A percentile compares a stretch with the other conserved stretches of the same genome.
Conservation (phyloP, 1,140 invertebrate genomes). For the Aleiodes sp. region DNA sequence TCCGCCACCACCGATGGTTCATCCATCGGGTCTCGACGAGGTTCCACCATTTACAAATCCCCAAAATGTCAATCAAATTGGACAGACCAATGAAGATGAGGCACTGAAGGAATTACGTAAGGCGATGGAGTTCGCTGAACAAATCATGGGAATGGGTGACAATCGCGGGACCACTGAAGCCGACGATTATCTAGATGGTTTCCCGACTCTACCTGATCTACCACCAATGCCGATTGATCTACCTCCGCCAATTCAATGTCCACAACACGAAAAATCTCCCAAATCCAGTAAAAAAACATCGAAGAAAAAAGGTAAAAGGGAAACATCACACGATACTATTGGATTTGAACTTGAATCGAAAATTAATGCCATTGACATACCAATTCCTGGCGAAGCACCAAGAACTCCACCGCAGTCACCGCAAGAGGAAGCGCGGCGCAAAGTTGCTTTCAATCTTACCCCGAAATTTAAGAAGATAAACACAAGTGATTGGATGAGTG, state of each 20-base stretch:
- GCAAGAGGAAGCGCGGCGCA: constrained; percentile 40
- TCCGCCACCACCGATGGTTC: constrained; percentile 28
- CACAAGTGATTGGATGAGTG: no score
- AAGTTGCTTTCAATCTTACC: constrained; percentile 54
- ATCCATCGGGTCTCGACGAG: no score
- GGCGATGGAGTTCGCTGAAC: constrained; percentile 58
- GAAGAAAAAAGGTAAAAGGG: constrained; percentile 18
- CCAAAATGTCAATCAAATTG: neutral
- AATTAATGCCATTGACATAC: neutral
- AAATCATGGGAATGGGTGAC: constrained; percentile 53
- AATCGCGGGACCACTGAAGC: neutral
- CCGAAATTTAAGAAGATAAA: constrained; percentile 48
- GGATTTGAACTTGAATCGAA: neutral
- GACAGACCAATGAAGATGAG: constrained; percentile 43
- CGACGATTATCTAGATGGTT: constrained; percentile 23
- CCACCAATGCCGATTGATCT: constrained; percentile 30
- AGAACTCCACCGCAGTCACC: neutral
- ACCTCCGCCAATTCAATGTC: neutral
- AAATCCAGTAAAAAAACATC: constrained; percentile 8
- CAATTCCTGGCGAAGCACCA: neutral
- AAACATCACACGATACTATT: no score
- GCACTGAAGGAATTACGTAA: constrained; percentile 58
- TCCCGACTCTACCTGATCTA: constrained; percentile 36
- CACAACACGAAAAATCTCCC: neutral
- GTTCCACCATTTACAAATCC: no score